Evolutionary conservation across 1,140 invertebrate species (phyloP).

Genomic region (Zaprionus capensis): DNA sequence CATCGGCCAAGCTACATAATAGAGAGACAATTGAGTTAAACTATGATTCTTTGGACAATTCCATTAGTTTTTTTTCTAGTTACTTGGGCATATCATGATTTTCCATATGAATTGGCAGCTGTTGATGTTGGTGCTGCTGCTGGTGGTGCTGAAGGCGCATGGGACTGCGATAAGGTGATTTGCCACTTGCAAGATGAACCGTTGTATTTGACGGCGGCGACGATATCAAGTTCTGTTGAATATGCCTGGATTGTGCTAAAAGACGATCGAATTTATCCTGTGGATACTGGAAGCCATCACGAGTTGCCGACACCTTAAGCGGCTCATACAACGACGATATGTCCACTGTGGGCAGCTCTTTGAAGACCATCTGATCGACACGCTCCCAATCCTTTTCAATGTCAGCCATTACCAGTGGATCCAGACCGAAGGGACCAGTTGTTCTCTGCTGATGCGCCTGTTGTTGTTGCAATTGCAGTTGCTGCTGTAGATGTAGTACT

Average conservation of each 20-base stretch:
- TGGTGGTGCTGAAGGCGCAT: conserved; percentile 55
- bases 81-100: conserved; percentile 69
- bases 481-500: conserved; percentile 64
- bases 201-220: conserved; percentile 50
- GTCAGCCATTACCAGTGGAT: conserved; percentile 88
- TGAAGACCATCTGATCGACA: conserved; percentile 76
- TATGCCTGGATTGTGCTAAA: conserved; percentile 62
- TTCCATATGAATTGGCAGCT: conserved; percentile 43
- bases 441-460: conserved; percentile 67
- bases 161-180: conserved; percentile 73
- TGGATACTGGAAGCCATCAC: conserved; percentile 85
- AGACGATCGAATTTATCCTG: conserved; percentile 85
- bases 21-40: conserved; percentile 2
- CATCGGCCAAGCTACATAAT: conserved; percentile 66
- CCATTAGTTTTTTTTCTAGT: not conserved
- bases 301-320: conserved; percentile 80
- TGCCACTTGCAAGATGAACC: conserved; percentile 34
- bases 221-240: conserved; percentile 60
- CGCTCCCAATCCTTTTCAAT: conserved; percentile 85
- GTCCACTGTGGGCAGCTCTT: conserved; percentile 85
- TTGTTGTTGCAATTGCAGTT: conserved; percentile 57
- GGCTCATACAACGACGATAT: conserved; percentile 86
- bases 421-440: conserved; percentile 89
- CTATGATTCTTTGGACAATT: not conserved
- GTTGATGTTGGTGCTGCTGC: conserved; percentile 42